Percentiles rank a stretch among this genome's conserved stretches.
phyloP scores from a whole-genome alignment of 2,113 vertebrate genomes.

The Callipepla californica region DNA sequence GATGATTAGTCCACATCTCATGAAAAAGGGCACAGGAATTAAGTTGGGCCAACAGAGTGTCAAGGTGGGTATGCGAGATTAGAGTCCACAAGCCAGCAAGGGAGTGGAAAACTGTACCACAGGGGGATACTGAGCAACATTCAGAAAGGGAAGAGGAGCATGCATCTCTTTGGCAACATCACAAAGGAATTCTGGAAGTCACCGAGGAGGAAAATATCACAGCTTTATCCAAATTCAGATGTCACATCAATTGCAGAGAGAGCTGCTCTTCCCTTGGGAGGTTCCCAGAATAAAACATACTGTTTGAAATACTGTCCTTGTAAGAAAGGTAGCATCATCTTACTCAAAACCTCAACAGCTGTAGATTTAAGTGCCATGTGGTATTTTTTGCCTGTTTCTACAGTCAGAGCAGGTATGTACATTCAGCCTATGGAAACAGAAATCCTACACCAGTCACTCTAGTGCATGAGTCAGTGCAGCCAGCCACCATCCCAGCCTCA shows the following conservation, averaged over 20 bases:
- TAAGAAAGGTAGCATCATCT: not conserved
- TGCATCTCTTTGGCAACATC: not conserved
- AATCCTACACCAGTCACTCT: not conserved
- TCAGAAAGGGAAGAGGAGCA: slow-evolving; percentile 17
- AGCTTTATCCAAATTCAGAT: not conserved
- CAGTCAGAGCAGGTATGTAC: not conserved
- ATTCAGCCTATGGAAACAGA: not conserved
- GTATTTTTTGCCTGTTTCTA: not conserved
- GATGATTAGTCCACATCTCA: not conserved
- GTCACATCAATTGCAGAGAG: not conserved
- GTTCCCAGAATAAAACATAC: not conserved
- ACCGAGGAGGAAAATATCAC: not conserved
- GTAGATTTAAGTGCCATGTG: not conserved
- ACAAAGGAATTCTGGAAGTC: slow-evolving; percentile 4
- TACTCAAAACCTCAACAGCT: not conserved
- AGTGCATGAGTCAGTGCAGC: slow-evolving; percentile 11
- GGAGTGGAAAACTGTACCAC: not conserved
- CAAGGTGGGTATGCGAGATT: not conserved
- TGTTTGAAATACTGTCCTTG: not conserved
- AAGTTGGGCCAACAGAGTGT: not conserved
- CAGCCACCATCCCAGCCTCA: not conserved
- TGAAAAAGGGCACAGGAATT: not conserved
- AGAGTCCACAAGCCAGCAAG: not conserved
- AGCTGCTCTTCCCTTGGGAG: fast-evolving
- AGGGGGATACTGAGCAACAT: not conserved